Percentiles rank a stretch among this genome's conserved stretches.
These are phyloP conservation scores for Periophthalmodon schlosseri DNA, from an alignment of 2,113 vertebrate genomes.

Conservation along the genomic window DNA sequence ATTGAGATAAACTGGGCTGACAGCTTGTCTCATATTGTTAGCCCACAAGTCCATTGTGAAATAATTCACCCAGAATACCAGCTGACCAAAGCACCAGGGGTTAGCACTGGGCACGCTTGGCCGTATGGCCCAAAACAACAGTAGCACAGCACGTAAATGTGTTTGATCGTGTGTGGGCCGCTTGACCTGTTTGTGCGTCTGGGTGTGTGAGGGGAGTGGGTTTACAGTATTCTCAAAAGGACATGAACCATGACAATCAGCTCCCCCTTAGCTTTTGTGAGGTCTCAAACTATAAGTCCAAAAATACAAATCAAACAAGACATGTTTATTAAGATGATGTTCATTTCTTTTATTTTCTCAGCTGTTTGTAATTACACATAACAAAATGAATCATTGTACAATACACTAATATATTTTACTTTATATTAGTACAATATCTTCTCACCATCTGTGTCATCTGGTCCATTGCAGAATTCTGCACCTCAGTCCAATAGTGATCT, in stretches of 20 bases:
- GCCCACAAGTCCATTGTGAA: constrained; percentile 46
- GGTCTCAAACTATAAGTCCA: background rate
- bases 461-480: no score
- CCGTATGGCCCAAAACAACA: constrained; percentile 56
- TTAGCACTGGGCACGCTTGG: background rate
- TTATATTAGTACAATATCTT: background rate
- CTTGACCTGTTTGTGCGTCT: constrained; percentile 33
- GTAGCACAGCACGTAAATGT: constrained; percentile 32
- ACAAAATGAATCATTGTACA: no score
- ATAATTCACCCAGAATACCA: constrained; percentile 70
- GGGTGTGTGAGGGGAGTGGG: constrained; percentile 25
- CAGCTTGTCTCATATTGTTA: constrained; percentile 72
- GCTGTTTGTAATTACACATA: background rate
- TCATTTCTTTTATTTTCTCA: background rate
- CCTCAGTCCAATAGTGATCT: background rate
- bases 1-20: constrained; percentile 60
- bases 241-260: constrained; percentile 25
- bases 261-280: background rate
- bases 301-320: constrained; percentile 1
- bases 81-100: constrained; percentile 58
- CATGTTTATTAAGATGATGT: background rate
- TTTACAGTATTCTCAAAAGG: constrained; percentile 30
- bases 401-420: background rate
- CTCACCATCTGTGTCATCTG: no score
- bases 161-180: constrained; percentile 53